These are phyloP conservation scores for Chrysomallon squamiferum DNA, from an alignment of 1,140 invertebrate genomes.

Conservation along the genomic window DNA sequence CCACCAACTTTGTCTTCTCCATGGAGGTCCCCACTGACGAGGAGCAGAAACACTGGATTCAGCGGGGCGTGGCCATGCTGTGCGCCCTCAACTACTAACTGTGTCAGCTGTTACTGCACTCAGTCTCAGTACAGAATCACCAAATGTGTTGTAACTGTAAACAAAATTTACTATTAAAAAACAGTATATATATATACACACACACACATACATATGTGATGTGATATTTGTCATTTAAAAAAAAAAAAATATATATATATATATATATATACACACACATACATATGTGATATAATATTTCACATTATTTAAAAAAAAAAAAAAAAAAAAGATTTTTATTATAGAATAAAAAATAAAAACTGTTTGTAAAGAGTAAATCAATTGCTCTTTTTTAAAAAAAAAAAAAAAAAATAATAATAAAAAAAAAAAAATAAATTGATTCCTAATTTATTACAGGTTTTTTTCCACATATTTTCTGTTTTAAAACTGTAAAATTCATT, in stretches of 20 bases:
- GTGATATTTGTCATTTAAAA: background rate
- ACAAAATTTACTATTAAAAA: background rate
- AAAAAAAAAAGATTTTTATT: too few species aligned
- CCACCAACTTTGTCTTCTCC: slow-evolving; percentile 65
- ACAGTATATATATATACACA: background rate
- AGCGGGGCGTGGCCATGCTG: slow-evolving; percentile 63
- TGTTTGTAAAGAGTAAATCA: background rate
- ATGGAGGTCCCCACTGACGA: slow-evolving; percentile 61
- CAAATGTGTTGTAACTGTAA: background rate
- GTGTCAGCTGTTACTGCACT: background rate
- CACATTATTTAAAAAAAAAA: too few species aligned
- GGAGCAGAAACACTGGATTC: slow-evolving; percentile 63
- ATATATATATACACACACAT: background rate
- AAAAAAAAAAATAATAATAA: background rate
- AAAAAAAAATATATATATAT: background rate
- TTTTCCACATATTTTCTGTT: too few species aligned
- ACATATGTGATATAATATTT: background rate
- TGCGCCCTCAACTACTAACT: slow-evolving; percentile 65
- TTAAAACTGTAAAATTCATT: too few species aligned
- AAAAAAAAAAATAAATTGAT: too few species aligned
- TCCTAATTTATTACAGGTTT: too few species aligned
- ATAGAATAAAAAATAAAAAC: background rate
- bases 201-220: background rate
- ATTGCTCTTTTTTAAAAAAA: background rate
- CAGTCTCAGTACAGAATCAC: background rate